Conservation (phyloP, 2,888 invertebrate genomes). For the Marasmarcha lunaedactyla region DNA sequence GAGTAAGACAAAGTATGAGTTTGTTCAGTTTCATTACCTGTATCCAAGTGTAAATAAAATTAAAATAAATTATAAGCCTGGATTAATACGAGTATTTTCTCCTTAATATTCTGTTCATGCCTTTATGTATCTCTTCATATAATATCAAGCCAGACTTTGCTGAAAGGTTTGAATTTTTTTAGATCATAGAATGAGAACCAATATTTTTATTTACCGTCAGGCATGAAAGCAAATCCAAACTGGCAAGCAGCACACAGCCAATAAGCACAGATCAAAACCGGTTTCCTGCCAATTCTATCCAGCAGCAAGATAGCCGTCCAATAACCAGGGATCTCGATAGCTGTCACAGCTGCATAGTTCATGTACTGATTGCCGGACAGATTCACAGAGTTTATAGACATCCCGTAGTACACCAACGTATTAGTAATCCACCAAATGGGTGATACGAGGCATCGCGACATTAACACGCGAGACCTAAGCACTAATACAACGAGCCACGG, state of each 20-base stretch:
- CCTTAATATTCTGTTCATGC: no score
- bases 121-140: no score
- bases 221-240: conserved; percentile 65
- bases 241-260: conserved; percentile 71
- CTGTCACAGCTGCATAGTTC: conserved; percentile 72
- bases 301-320: conserved; percentile 68
- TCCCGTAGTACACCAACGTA: conserved; percentile 78
- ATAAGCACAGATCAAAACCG: conserved; percentile 67
- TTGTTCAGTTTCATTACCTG: no score
- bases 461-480: conserved; percentile 32
- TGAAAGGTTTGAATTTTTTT: no score
- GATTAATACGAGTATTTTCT: no score
- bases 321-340: conserved; percentile 77
- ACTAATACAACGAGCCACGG: conserved; percentile 40
- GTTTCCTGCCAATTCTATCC: conserved; percentile 68
- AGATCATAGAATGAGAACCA: no score
- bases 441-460: conserved; percentile 39
- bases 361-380: conserved; percentile 75
- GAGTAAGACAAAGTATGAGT: neutral
- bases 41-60: no score
- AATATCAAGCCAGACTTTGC: no score
- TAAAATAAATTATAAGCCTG: no score
- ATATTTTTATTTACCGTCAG: conserved; percentile 33
- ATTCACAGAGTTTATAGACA: conserved; percentile 76
- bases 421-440: conserved; percentile 78